A percentile compares a stretch with the other conserved stretches of the same genome.
These are phyloP conservation scores for Ibycter americanus DNA, from an alignment of 2,797 vertebrate species.

Conservation along the genomic window DNA sequence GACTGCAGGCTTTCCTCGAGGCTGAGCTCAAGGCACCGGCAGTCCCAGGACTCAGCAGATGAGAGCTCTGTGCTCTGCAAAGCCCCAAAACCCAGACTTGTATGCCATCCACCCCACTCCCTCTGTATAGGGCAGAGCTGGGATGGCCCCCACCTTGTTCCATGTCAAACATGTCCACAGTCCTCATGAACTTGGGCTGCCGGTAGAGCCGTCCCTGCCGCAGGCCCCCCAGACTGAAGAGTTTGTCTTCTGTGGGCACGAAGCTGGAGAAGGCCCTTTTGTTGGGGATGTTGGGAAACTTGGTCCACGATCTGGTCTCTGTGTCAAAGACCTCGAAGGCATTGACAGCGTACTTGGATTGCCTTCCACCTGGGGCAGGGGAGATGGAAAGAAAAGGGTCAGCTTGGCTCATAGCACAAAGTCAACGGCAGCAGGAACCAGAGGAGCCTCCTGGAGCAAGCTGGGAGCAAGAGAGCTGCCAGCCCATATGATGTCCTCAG, in stretches of 20 bases:
- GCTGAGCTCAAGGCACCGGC: neutral
- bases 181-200: constrained; percentile 95
- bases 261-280: constrained; percentile 93
- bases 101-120: neutral
- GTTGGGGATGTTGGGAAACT: constrained; percentile 88
- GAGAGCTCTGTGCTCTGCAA: neutral
- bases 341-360: constrained; percentile 90
- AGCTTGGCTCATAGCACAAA: neutral
- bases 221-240: constrained; percentile 93
- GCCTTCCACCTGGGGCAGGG: constrained; percentile 85
- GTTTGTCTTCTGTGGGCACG: constrained; percentile 83
- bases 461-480: neutral
- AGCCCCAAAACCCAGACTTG: neutral
- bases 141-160: constrained; percentile 83
- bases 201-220: constrained; percentile 91
- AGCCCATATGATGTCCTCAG: no score
- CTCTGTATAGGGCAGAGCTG: neutral
- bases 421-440: neutral
- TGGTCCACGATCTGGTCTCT: constrained; percentile 88
- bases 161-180: constrained; percentile 91
- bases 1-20: neutral
- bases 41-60: neutral
- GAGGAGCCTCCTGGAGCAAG: neutral
- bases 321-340: constrained; percentile 92
- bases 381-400: neutral